Conservation (phyloP, 2,888 invertebrate genomes). For the Rotaria sp. region DNA sequence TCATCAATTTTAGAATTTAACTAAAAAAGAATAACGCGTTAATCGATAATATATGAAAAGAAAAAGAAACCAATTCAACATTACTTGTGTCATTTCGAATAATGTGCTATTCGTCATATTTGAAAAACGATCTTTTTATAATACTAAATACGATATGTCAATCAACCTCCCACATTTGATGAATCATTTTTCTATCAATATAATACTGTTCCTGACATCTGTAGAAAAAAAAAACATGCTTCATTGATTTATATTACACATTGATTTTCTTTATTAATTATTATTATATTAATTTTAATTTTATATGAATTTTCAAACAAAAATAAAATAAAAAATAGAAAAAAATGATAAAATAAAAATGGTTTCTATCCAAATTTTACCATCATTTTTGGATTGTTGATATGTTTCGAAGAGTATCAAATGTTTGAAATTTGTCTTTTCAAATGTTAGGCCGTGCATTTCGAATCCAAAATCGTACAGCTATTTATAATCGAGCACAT, state of each 20-base stretch:
- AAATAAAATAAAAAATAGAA: background rate
- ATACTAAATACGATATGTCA: background rate
- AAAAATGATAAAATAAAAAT: background rate
- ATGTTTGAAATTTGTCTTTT: background rate
- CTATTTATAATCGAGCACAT: background rate
- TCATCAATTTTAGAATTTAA: constrained; percentile 2
- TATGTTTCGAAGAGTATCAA: background rate
- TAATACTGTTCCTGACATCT: background rate
- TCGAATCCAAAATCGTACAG: background rate
- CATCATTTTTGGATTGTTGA: background rate
- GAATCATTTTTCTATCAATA: background rate
- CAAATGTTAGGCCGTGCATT: background rate
- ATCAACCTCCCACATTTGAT: background rate
- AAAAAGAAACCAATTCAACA: background rate
- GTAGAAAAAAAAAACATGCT: background rate
- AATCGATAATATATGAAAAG: background rate
- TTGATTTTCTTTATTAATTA: background rate
- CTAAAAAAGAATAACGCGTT: background rate
- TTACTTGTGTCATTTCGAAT: background rate
- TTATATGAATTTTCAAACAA: background rate
- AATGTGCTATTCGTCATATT: background rate
- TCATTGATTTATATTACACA: too few relatives aligned
- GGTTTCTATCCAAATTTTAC: background rate
- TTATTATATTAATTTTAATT: background rate
- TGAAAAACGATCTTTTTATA: background rate